These are phyloP conservation scores for Hydrolagus colliei DNA, from an alignment of 2,797 vertebrate species.

Conservation along the genomic window DNA sequence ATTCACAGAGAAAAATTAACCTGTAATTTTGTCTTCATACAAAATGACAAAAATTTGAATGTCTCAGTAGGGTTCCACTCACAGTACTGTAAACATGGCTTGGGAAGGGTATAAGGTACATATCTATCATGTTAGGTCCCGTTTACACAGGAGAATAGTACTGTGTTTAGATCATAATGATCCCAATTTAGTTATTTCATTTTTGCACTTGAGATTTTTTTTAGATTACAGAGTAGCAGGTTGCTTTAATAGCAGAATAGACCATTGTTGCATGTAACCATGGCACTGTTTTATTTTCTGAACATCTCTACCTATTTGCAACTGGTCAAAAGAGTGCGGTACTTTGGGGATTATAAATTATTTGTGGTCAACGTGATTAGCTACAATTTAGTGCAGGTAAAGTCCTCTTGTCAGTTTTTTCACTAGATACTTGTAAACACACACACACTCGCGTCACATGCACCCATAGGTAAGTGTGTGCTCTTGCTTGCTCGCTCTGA, in stretches of 20 bases:
- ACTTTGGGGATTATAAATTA: neutral
- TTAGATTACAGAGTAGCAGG: neutral
- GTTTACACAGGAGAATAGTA: neutral
- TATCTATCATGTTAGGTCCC: constrained; percentile 40
- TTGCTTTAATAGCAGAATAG: neutral
- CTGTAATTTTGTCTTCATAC: constrained; percentile 75
- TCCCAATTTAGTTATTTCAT: constrained; percentile 35
- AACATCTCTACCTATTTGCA: neutral
- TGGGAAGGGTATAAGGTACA: constrained; percentile 48
- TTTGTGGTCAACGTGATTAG: too few species aligned
- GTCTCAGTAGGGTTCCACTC: constrained; percentile 64
- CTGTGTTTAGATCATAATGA: constrained; percentile 29
- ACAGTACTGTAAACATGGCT: constrained; percentile 65
- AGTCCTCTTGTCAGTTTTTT: too few species aligned
- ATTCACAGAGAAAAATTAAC: constrained; percentile 67
- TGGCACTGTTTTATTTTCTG: constrained; percentile 6
- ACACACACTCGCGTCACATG: too few species aligned
- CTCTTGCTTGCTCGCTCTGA: neutral
- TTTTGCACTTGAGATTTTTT: constrained; percentile 37
- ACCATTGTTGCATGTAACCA: neutral
- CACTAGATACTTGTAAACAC: too few species aligned
- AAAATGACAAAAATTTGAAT: constrained; percentile 73
- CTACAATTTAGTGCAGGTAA: too few species aligned
- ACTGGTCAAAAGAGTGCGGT: neutral
- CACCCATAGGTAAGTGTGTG: too few species aligned